Evolutionary conservation across 2,113 vertebrate species (phyloP).

Genomic region (Typhlomys cinereus): DNA sequence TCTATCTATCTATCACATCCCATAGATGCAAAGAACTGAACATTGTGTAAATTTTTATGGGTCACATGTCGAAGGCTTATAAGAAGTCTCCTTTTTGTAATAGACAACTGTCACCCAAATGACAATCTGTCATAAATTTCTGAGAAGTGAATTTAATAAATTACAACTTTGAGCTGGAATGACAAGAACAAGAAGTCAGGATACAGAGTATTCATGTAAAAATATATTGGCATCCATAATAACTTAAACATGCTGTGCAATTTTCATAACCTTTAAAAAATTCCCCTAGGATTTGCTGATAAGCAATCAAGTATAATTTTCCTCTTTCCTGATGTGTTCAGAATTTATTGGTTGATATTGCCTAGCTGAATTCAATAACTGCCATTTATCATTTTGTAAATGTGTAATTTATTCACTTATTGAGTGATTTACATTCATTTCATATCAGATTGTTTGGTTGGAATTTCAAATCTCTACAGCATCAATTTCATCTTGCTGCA

Average conservation of each 20-base stretch:
- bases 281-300: slow-evolving; percentile 27
- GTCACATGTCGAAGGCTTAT: not conserved
- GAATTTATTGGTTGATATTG: slow-evolving; percentile 62
- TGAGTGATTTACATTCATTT: slow-evolving; percentile 62
- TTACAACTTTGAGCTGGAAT: slow-evolving; percentile 40
- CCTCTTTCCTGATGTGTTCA: slow-evolving; percentile 35
- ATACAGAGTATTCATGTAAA: slow-evolving; percentile 35
- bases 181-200: slow-evolving; percentile 39
- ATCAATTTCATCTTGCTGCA: slow-evolving; percentile 57
- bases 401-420: slow-evolving; percentile 59
- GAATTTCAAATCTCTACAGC: slow-evolving; percentile 64
- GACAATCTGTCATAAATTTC: slow-evolving; percentile 29
- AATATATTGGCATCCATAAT: slow-evolving; percentile 26
- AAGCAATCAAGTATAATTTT: slow-evolving; percentile 69
- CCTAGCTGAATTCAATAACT: slow-evolving; percentile 62
- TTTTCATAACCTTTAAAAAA: slow-evolving; percentile 48
- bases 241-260: slow-evolving; percentile 12
- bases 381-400: slow-evolving; percentile 66
- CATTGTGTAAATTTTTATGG: not conserved
- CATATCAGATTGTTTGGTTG: slow-evolving; percentile 64
- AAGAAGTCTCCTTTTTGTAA: slow-evolving; percentile 23
- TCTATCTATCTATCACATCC: too few relatives aligned
- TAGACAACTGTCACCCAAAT: slow-evolving; percentile 34
- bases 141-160: slow-evolving; percentile 30
- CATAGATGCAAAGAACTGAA: not conserved